These are phyloP conservation scores for Montipora cactus DNA, from an alignment of 64 coral and sea anemone species.

Conservation along the genomic window DNA sequence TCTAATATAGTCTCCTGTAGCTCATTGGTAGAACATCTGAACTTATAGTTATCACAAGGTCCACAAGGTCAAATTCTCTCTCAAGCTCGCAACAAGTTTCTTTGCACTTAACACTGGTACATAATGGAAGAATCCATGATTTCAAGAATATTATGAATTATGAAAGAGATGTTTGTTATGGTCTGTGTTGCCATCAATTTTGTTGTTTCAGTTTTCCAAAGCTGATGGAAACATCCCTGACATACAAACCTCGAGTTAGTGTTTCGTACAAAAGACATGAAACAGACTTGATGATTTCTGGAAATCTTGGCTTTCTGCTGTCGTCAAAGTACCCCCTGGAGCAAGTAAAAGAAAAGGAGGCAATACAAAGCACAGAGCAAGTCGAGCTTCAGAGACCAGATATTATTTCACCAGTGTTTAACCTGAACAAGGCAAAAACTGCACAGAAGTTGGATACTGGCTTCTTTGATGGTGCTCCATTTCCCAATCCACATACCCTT, in stretches of 20 bases:
- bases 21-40: too few species aligned
- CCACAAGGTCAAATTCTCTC: too few species aligned
- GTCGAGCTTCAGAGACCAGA: slow-evolving; percentile 70
- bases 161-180: too few species aligned
- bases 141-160: too few species aligned
- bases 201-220: slow-evolving; percentile 69
- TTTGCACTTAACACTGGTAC: too few species aligned
- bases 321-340: slow-evolving; percentile 78
- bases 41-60: too few species aligned
- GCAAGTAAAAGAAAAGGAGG: slow-evolving; percentile 53
- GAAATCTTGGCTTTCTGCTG: slow-evolving; percentile 85
- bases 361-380: slow-evolving; percentile 65
- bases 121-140: too few species aligned
- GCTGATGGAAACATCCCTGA: slow-evolving; percentile 73
- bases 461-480: slow-evolving; percentile 76
- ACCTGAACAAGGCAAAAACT: slow-evolving; percentile 72
- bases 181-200: neutral
- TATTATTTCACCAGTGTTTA: slow-evolving; percentile 92
- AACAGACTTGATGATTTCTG: slow-evolving; percentile 70
- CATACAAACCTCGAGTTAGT: slow-evolving; percentile 83
- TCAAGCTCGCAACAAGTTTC: too few species aligned
- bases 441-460: slow-evolving; percentile 78
- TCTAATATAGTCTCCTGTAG: too few species aligned
- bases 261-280: slow-evolving; percentile 72
- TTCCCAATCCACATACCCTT: slow-evolving; percentile 85